Percentiles rank a stretch among this genome's conserved stretches.
These are phyloP conservation scores for Eulemur macaco DNA, from an alignment of 2,113 vertebrate species.

Conservation along the genomic window DNA sequence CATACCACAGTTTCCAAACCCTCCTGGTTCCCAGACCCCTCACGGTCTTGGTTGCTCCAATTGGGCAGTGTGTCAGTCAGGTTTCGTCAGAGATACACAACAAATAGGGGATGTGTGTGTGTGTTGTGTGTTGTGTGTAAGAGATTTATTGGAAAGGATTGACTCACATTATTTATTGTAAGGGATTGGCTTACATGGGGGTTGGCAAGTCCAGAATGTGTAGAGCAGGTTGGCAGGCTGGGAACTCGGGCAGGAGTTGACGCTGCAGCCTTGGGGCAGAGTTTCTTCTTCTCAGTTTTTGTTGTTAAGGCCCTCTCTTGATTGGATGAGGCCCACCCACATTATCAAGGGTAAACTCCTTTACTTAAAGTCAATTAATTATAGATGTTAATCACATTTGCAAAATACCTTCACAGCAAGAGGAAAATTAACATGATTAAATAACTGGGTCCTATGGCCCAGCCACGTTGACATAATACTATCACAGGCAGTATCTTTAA, in stretches of 20 bases:
- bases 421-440: neutral
- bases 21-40: neutral
- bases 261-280: neutral
- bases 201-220: neutral
- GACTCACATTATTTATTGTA: neutral
- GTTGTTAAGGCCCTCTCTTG: neutral
- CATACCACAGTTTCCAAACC: neutral
- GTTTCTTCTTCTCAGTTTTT: slow-evolving; percentile 27
- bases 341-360: neutral
- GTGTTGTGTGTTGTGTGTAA: neutral
- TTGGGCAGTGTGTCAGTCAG: neutral
- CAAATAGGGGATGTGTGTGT: neutral
- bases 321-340: neutral
- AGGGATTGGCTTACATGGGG: neutral
- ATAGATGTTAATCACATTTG: neutral
- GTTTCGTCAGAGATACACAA: neutral
- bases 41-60: neutral
- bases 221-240: neutral
- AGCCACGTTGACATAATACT: neutral
- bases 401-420: neutral
- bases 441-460: neutral
- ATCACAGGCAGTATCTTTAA: neutral
- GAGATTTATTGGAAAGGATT: neutral
- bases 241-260: neutral
- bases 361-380: neutral